Evolutionary conservation across 1,140 invertebrate species (phyloP), one percentile per base, ranked within the genome.

Genomic region (Ephestia elutella): DNA sequence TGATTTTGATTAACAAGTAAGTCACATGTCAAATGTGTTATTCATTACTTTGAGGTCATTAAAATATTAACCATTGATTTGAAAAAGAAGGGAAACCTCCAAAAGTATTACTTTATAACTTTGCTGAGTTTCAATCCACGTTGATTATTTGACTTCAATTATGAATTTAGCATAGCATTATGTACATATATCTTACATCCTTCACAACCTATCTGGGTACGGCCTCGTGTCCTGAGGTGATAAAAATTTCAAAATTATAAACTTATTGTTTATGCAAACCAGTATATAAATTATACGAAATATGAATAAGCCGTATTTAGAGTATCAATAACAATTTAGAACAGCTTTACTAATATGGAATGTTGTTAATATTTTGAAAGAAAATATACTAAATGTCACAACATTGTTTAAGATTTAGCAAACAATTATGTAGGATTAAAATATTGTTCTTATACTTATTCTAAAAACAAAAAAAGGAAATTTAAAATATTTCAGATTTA

Each of bases 241-340:
- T 44, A 44, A 44, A 44, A 44, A 44, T 15, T 0, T 35, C 32
- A 35, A 35, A 35, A 35, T 44, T 15, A 44, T 44, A 44, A 44
- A 15, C n/a, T 44, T 44, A 44, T 44, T 4, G 1, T 44, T 15
- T 4, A 15, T 44, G 32, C 32, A 38, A 44, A 44, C 38, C 10
- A 15, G 38, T n/a, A 44, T 15, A 44, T 21, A 53, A 53, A 53
- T 53, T 53, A 53, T 28, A 53, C 20, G 28, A 53, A 53, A 53
- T 53, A 53, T 25, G 19, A 50, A 25, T 25, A 53, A 25, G 20
- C 19, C 50, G 7, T 53, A 53, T 53, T 25, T 53, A 21, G 50
- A 21, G 13, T n/a, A 53, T 53, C 50, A 25, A 25, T 53, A 25
- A 53, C 50, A 53, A 53, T 53, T 25, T 13, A 13, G 50, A 50